Conservation (phyloP, 37 sponge, comb jelly and placozoan species). For the Tethya wilhelma region DNA sequence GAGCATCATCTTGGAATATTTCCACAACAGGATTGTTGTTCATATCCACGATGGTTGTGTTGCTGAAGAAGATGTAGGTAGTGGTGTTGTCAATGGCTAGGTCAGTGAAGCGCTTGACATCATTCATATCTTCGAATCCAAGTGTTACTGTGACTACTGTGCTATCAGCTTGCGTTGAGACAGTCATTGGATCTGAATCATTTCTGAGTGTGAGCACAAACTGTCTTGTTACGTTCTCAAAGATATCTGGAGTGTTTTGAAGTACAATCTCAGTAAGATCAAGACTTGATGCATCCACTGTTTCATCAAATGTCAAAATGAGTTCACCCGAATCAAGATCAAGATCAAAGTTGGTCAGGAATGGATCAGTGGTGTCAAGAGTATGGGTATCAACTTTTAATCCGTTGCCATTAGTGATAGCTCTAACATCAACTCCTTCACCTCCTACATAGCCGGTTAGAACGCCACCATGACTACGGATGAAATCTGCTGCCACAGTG, state of each 20-base stretch:
- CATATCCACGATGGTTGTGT: constrained; percentile 79
- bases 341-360: constrained; percentile 66
- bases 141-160: constrained; percentile 58
- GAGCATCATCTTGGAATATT: constrained; percentile 21
- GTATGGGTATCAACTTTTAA: constrained; percentile 55
- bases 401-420: constrained; percentile 73
- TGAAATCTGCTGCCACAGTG: constrained; percentile 64
- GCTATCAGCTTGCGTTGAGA: constrained; percentile 43
- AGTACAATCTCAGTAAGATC: constrained; percentile 54
- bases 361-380: constrained; percentile 72
- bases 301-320: constrained; percentile 81
- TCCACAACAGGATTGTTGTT: constrained; percentile 53
- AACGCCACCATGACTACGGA: constrained; percentile 59
- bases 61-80: constrained; percentile 65
- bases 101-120: constrained; percentile 70
- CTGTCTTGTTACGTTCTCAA: constrained; percentile 44
- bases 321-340: constrained; percentile 65
- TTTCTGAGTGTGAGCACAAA: constrained; percentile 39
- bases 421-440: constrained; percentile 52
- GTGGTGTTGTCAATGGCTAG: constrained; percentile 53
- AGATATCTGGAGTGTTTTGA: constrained; percentile 9
- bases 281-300: constrained; percentile 74
- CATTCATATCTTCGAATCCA: constrained; percentile 83
- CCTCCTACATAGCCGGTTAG: not conserved
- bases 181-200: constrained; percentile 7